phyloP scores from a whole-genome alignment of 2,113 vertebrate species.

The Mola mola region DNA sequence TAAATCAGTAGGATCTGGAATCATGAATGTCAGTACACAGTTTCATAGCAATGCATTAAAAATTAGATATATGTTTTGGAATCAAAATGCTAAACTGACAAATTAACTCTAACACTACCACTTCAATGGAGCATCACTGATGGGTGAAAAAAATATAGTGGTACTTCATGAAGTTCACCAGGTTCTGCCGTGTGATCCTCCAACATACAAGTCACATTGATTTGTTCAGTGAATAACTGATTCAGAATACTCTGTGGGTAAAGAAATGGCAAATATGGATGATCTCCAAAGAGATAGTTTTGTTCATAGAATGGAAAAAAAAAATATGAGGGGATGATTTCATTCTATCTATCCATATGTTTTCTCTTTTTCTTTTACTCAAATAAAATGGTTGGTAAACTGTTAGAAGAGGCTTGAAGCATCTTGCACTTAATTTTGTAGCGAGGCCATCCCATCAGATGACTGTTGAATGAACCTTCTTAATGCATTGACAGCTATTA shows the following conservation, averaged over 20 bases:
- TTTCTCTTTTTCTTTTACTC: too few species aligned
- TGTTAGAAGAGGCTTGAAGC: not conserved
- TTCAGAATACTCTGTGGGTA: too few species aligned
- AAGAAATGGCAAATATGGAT: too few species aligned
- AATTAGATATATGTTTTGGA: not conserved
- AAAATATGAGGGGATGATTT: too few species aligned
- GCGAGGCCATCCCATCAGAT: slow-evolving; percentile 1
- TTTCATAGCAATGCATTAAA: not conserved
- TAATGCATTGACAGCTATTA: slow-evolving; percentile 26
- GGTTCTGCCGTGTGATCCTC: too few species aligned
- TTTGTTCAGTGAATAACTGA: too few species aligned
- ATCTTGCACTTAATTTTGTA: not conserved
- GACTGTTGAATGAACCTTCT: slow-evolving; percentile 21
- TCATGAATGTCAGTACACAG: not conserved
- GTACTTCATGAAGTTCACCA: slow-evolving; percentile 5
- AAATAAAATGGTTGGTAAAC: too few species aligned
- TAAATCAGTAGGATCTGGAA: not conserved
- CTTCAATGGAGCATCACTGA: not conserved
- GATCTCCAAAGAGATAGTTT: too few species aligned
- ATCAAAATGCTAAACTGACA: not conserved
- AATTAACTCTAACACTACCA: not conserved
- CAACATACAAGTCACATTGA: too few species aligned
- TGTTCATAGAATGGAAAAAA: too few species aligned
- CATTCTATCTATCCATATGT: too few species aligned
- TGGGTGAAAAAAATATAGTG: not conserved